Conservation (phyloP, 2,113 vertebrate genomes). For the Gopherus flavomarginatus region DNA sequence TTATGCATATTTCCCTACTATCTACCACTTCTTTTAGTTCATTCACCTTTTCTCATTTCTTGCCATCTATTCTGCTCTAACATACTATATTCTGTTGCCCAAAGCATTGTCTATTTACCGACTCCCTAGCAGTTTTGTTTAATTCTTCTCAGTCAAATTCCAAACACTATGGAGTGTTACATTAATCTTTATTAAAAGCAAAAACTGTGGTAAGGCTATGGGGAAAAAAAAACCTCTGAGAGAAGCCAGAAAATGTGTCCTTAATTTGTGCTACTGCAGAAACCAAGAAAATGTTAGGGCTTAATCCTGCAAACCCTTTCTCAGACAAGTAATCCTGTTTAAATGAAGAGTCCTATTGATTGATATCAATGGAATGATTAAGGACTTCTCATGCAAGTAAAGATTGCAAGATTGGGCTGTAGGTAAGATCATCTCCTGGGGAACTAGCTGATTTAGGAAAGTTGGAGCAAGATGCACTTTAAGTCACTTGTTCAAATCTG, state of each 20-base stretch:
- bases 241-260: neutral
- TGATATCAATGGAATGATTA: neutral
- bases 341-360: fast-evolving
- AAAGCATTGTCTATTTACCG: slow-evolving; percentile 33
- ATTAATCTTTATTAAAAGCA: slow-evolving; percentile 34
- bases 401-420: neutral
- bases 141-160: slow-evolving; percentile 13
- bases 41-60: slow-evolving; percentile 42
- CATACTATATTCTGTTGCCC: neutral
- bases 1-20: slow-evolving; percentile 33
- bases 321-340: neutral
- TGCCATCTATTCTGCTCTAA: slow-evolving; percentile 20
- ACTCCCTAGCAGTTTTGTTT: slow-evolving; percentile 24
- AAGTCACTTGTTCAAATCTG: slow-evolving; percentile 55
- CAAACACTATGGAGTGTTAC: neutral
- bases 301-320: slow-evolving; percentile 5
- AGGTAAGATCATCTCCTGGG: neutral
- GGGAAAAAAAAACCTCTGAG: neutral
- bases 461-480: neutral
- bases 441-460: neutral
- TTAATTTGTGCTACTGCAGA: slow-evolving; percentile 16
- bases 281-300: neutral
- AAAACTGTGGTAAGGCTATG: neutral
- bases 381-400: neutral
- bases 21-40: slow-evolving; percentile 42